Evolutionary conservation across 2,888 invertebrate species (phyloP), one percentile per base, ranked within the genome.

Genomic region (Clitarchus hookeri): DNA sequence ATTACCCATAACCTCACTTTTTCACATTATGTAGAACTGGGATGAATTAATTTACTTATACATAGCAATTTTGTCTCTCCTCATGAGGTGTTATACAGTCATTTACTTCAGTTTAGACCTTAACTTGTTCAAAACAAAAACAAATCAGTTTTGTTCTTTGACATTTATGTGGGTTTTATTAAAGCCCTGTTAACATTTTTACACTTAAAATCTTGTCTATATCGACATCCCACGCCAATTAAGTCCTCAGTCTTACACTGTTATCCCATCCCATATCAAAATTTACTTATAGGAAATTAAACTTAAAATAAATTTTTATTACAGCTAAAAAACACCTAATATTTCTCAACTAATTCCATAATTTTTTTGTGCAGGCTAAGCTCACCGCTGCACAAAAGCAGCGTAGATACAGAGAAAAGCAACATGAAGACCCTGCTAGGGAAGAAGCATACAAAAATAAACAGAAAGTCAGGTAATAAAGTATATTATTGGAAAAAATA

Each of bases 371-470:
- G 13, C 65, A 65, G 65, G 65, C 65, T 65, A 65, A 65, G 65
- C 23, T 65, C 65, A 65, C 65, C 19, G 65, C 65, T 65, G 65
- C 65, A 65, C 11, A 16, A 65, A 65, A 65, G 65, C 65, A 65
- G 65, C 65, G 19, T 65, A 65, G 16, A 65, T 65, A 65, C 65
- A 65, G 65, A 65, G 65, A 65, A 16, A 65, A 65, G 65, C 65
- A 6, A 16, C 65, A 16, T 65, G 65, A 65, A 65, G 11, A 65
- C 16, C 65, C 65, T 16, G 6, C 65, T 6, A 65, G 11, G 65
- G 65, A 65, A 65, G 65, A 65, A 65, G 65, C 65, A 65, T 65
- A 65, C 65, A 65, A 65, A 65, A 65, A 12, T 65, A 65, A 65
- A 65, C 65, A 9, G 65, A 65, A 65, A 65, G 65, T 65, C 65